Evolutionary conservation across 2,888 invertebrate genomes (phyloP).

Genomic region (Thyatira batis): DNA sequence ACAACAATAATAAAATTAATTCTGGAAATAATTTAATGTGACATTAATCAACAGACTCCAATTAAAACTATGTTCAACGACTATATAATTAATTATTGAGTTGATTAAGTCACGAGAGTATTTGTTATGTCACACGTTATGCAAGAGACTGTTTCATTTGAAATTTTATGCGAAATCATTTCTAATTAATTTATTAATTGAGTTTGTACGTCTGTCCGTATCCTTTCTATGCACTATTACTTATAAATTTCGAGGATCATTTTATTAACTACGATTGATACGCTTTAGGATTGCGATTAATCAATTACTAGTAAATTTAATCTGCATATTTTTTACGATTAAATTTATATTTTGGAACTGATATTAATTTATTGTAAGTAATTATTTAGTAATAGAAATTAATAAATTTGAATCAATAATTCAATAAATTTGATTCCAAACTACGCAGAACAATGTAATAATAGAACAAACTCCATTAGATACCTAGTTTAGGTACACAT

Average conservation of each 20-base stretch:
- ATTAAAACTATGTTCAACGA: conserved; percentile 26
- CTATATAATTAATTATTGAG: conserved; percentile 25
- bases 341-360: no score
- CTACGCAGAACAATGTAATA: no score
- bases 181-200: conserved; percentile 2
- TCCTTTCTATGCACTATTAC: neutral
- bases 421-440: no score
- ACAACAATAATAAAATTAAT: conserved; percentile 16
- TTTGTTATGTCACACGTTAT: conserved; percentile 7
- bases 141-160: conserved; percentile 3
- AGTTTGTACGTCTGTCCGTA: neutral
- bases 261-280: neutral
- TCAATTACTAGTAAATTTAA: neutral
- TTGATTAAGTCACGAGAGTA: conserved; percentile 10
- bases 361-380: no score
- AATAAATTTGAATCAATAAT: no score
- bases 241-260: neutral
- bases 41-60: conserved; percentile 26
- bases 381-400: no score
- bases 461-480: no score
- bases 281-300: neutral
- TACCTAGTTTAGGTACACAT: no score
- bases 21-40: conserved; percentile 22
- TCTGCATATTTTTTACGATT: neutral
- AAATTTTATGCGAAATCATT: conserved; percentile 7